Evolutionary conservation across 2,797 vertebrate species (phyloP).

Genomic region (Sebastes hubbsi): DNA sequence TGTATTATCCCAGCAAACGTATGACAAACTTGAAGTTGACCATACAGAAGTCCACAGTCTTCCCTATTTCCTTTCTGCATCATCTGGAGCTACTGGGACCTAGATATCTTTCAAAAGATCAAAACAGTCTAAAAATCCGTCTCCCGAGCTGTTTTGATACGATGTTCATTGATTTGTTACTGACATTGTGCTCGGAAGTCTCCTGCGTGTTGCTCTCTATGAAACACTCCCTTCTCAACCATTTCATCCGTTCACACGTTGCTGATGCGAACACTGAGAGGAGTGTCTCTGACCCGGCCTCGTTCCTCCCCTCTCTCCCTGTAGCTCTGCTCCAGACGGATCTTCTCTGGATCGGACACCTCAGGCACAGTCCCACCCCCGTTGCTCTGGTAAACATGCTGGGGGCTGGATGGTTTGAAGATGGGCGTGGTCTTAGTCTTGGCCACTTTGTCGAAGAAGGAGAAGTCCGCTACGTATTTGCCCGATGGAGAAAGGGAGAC

Average conservation of each 20-base stretch:
- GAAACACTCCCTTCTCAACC: not conserved
- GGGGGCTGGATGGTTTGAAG: conserved; percentile 79
- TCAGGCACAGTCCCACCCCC: conserved; percentile 64
- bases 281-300: conserved; percentile 61
- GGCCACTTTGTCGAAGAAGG: conserved; percentile 92
- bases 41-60: not conserved
- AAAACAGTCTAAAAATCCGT: not conserved
- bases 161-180: not conserved
- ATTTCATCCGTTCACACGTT: conserved; percentile 82
- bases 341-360: conserved; percentile 88
- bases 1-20: not conserved
- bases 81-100: not conserved
- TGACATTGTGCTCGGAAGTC: not conserved
- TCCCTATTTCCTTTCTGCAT: not conserved
- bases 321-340: conserved; percentile 89
- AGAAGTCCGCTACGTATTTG: conserved; percentile 94
- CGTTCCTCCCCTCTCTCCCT: conserved; percentile 81
- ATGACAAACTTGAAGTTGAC: not conserved
- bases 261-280: conserved; percentile 91
- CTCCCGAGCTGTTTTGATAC: not conserved
- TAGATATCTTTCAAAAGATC: not conserved
- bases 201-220: not conserved
- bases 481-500: conserved; percentile 91
- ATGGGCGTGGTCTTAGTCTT: conserved; percentile 81
- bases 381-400: conserved; percentile 64